phyloP scores from a whole-genome alignment of 2,888 invertebrate genomes.

The Empis livida region DNA sequence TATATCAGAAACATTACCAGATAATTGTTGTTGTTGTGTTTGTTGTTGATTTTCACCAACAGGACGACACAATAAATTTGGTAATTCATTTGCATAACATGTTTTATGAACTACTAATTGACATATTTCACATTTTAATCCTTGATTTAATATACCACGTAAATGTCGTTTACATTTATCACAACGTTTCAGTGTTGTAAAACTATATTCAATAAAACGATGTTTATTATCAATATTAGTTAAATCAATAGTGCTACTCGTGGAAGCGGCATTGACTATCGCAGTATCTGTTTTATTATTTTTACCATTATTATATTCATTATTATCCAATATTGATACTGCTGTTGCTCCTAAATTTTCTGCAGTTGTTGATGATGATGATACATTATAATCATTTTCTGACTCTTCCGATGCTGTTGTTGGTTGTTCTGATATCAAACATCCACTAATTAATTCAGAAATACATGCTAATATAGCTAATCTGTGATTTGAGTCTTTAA shows the following conservation, averaged over 20 bases:
- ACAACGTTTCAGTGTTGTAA: slow-evolving; percentile 53
- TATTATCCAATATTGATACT: too few relatives aligned
- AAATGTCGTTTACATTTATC: slow-evolving; percentile 60
- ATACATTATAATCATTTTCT: too few relatives aligned
- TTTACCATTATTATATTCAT: too few relatives aligned
- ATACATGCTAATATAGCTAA: slow-evolving; percentile 53
- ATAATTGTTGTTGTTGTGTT: slow-evolving; percentile 15
- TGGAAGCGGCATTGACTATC: too few relatives aligned
- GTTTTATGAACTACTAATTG: slow-evolving; percentile 57
- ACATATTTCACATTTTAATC: slow-evolving; percentile 57
- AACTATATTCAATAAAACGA: slow-evolving; percentile 44
- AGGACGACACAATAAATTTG: slow-evolving; percentile 31
- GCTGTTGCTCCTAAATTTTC: too few relatives aligned
- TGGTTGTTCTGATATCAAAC: slow-evolving; percentile 14
- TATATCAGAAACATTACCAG: not conserved
- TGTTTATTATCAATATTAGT: not conserved
- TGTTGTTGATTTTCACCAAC: slow-evolving; percentile 3
- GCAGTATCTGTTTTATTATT: too few relatives aligned
- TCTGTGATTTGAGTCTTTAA: slow-evolving; percentile 60
- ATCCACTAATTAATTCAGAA: slow-evolving; percentile 44
- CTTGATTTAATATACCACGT: slow-evolving; percentile 55
- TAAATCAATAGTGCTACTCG: too few relatives aligned
- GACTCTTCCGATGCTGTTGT: not conserved
- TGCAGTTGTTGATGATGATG: too few relatives aligned
- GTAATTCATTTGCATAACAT: slow-evolving; percentile 49